Evolutionary conservation across 2,113 vertebrate genomes (phyloP), one percentile per base, ranked within the genome.

Genomic region (Tringa solitaria): DNA sequence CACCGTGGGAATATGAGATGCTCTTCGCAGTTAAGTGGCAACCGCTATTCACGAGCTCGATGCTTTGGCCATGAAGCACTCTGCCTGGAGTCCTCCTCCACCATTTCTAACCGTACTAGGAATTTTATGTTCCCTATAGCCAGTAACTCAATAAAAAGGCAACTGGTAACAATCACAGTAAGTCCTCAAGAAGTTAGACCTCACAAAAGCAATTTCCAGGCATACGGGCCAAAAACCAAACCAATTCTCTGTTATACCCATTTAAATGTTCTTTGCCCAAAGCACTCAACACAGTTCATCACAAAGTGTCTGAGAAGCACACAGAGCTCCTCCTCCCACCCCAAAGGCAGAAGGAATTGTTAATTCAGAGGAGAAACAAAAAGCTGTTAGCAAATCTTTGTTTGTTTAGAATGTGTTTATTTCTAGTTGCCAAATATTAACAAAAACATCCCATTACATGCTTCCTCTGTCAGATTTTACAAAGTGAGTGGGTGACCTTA

Each of bases 371-470:
- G 84, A 94, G 72, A 94, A 53, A 92, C 89, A 82, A 91, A 96
- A 92, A 93, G 92, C 91, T 87, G 77, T 93, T 95, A 95, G 86
- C 80, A 95, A 90, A 95, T 61, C 65, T 92, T 69, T 96, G 94
- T 96, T 95, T 95, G 94, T 82, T 92, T 89, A 96, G 72, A 84
- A 95, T 61, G 64, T 70, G 84, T 96, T 96, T 96, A 96, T 93
- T 96, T 96, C 77, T 79, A 72, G 91, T 94, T 84, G 89, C 94
- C 94, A 96, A 96, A 96, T 90, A 97, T 92, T 96, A 96, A 95
- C 90, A 92, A 96, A 97, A 93, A 95, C 73, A 72, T 93, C 86
- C 48, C 43, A 92, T 87, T 96, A 94, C 88, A 95, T 23, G 90
- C 48, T 92, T 94, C 72, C 92, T 89, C 80, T 59, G 82, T 64